Evolutionary conservation across 2,113 vertebrate species (phyloP).

Genomic region (Pogona vitticeps): DNA sequence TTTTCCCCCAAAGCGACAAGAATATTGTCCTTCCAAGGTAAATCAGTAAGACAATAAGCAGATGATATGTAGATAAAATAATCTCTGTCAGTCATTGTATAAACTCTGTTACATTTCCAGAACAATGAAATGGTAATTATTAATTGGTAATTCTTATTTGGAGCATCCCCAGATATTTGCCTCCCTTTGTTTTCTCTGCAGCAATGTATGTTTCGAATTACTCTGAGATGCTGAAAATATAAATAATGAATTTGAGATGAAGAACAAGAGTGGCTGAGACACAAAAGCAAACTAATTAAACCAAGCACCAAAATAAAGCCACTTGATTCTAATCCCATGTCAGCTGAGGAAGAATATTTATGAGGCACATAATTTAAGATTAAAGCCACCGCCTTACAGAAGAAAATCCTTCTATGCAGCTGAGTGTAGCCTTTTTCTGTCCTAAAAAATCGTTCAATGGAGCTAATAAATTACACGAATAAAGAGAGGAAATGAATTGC

Average conservation of each 20-base stretch:
- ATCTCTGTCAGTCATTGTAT: neutral
- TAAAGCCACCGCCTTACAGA: conserved; percentile 41
- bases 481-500: neutral
- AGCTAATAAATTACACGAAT: conserved; percentile 2
- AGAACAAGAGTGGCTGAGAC: conserved; percentile 48
- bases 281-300: conserved; percentile 63
- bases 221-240: conserved; percentile 51
- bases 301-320: conserved; percentile 65
- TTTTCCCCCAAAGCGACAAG: neutral
- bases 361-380: conserved; percentile 51
- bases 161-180: conserved; percentile 40
- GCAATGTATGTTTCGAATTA: conserved; percentile 58
- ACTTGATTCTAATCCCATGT: conserved; percentile 44
- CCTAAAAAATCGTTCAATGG: neutral
- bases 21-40: neutral
- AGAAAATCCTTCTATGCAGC: conserved; percentile 15
- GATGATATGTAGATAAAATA: neutral
- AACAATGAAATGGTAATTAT: conserved; percentile 3
- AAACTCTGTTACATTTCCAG: neutral
- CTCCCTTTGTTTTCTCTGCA: conserved; percentile 40
- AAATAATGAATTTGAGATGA: conserved; percentile 60
- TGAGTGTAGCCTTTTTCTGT: neutral
- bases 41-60: conserved; percentile 5
- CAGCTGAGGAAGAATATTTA: conserved; percentile 41
- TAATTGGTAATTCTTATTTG: conserved; percentile 29